phyloP scores from a whole-genome alignment of 2,888 invertebrate species.

The Coleophora flavipennella region DNA sequence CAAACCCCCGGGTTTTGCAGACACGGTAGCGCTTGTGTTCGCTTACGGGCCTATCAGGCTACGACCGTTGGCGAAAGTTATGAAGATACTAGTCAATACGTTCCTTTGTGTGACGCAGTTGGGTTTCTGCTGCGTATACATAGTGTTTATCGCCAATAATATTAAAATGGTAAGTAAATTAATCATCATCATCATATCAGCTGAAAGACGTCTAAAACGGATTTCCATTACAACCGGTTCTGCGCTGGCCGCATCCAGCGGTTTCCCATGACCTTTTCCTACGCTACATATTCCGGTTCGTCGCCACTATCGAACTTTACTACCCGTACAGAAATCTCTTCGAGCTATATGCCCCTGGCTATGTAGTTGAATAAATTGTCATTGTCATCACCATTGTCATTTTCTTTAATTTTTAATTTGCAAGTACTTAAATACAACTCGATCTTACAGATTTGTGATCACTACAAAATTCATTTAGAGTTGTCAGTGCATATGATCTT shows the following conservation, averaged over 20 bases:
- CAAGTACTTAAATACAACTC: background rate
- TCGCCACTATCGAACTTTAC: no score
- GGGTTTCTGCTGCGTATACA: slow-evolving; percentile 98
- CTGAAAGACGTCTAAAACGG: no score
- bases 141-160: slow-evolving; percentile 93
- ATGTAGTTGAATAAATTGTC: no score
- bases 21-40: slow-evolving; percentile 87
- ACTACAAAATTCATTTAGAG: slow-evolving; percentile 74
- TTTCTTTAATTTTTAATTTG: no score
- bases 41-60: slow-evolving; percentile 78
- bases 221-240: no score
- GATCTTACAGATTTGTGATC: slow-evolving; percentile 75
- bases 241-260: no score
- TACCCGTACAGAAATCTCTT: no score
- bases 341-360: no score
- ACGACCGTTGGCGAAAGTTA: slow-evolving; percentile 73
- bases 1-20: slow-evolving; percentile 81
- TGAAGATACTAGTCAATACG: slow-evolving; percentile 82
- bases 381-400: no score
- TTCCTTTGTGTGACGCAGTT: slow-evolving; percentile 97
- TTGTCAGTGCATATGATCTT: slow-evolving; percentile 83
- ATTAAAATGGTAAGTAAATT: slow-evolving; percentile 76
- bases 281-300: no score
- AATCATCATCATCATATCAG: no score
- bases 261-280: no score